phyloP scores from a whole-genome alignment of 2,113 vertebrate species.

The Psophia crepitans region DNA sequence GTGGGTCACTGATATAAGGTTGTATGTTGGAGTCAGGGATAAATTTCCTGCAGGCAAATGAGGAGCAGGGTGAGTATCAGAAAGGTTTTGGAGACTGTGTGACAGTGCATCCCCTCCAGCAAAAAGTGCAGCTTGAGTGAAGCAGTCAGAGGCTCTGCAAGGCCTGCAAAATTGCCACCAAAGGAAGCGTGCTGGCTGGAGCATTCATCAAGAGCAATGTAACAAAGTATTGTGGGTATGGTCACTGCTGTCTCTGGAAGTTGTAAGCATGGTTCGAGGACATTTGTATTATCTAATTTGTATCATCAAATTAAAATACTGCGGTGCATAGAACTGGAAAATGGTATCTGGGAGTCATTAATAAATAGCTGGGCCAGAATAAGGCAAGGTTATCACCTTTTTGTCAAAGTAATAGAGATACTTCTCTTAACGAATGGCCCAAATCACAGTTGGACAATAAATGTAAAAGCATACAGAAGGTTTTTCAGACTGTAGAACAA shows the following conservation, averaged over 20 bases:
- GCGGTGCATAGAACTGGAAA: slow-evolving; percentile 26
- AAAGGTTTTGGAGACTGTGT: not conserved
- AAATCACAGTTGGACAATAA: slow-evolving; percentile 5
- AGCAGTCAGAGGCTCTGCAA: not conserved
- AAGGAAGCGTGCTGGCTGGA: not conserved
- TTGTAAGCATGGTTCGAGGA: not conserved
- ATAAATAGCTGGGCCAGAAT: slow-evolving; percentile 28
- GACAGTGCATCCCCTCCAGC: not conserved
- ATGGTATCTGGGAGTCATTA: slow-evolving; percentile 51
- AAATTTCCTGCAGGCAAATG: not conserved
- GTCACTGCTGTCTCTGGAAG: not conserved
- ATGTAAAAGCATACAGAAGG: slow-evolving; percentile 29
- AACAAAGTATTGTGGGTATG: not conserved
- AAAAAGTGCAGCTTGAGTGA: not conserved
- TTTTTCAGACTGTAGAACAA: slow-evolving; percentile 1
- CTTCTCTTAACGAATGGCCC: slow-evolving; percentile 49
- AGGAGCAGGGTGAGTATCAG: fast-evolving
- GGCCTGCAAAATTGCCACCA: not conserved
- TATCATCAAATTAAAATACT: slow-evolving; percentile 55
- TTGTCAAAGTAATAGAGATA: slow-evolving; percentile 48
- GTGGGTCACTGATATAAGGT: not conserved
- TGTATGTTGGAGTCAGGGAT: not conserved
- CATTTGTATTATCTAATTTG: slow-evolving; percentile 44
- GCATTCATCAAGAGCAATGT: not conserved
- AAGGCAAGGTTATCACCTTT: slow-evolving; percentile 57